Evolutionary conservation across 2,797 vertebrate species (phyloP), one percentile per base, ranked within the genome.

Genomic region (Leptatherina wallacei): DNA sequence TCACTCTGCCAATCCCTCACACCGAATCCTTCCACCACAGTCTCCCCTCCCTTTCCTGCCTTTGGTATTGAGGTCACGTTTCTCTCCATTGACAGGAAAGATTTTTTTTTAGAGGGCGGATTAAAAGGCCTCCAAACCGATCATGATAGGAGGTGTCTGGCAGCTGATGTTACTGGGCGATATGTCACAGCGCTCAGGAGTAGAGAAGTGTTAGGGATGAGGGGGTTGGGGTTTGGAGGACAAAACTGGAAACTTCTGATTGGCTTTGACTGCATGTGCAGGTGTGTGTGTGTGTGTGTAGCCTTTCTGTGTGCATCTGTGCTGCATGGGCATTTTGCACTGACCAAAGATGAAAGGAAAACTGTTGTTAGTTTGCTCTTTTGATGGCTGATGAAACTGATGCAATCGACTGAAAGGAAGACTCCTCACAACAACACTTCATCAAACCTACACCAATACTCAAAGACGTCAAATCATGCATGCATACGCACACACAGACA

Each of bases 51-150:
- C 33, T 71, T 58, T 20, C 65, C 69, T 13, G 12, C 52, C 16
- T 69, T 93, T 88, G 66, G 85, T 88, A 94, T 92, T 89, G 79
- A 75, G 78, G 82, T 92, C 92, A 93, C 89, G 86, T 91, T 83
- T 85, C 62, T 61, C 55, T 83, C 55, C 64, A 85, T 85, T 90
- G 91, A 90, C 87, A 90, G 85, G 83, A 84, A 89, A 79, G 85
- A 84, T n/a, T 86, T 90, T 91, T 89, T 44, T 91, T 89, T 84
- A 89, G 78, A 84, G 84, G 68, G 77, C 63, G 72, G 86, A 90
- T 93, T 88, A 92, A 92, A 92, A 92, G 82, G 79, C 75, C 83
- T 83, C 71, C 81, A 89, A 91, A 89, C 72, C 55, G 74, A 84
- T 85, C 61, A 75, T 92, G 88, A 91, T 91, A 82, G 91, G 87